These are phyloP conservation scores for Gila robusta DNA, from an alignment of 2,797 vertebrate species.

Conservation along the genomic window DNA sequence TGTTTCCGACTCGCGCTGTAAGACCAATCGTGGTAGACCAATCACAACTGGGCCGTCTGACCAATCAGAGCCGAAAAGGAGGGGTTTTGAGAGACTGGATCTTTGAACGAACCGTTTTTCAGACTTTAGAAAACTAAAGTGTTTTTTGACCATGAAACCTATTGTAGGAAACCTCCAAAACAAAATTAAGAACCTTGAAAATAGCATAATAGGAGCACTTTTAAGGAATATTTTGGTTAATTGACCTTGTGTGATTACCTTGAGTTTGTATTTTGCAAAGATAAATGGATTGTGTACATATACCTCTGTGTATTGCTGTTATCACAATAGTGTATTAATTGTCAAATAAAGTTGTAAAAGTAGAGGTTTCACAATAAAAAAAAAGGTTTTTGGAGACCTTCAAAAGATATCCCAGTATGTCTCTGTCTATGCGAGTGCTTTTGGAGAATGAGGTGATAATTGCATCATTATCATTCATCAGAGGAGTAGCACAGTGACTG, in stretches of 20 bases:
- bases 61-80: background rate
- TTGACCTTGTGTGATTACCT: background rate
- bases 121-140: background rate
- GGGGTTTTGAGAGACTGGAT: background rate
- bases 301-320: background rate
- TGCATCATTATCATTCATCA: conserved; percentile 50
- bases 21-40: background rate
- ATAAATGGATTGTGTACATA: background rate
- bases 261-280: background rate
- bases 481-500: conserved; percentile 12
- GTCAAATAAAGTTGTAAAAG: background rate
- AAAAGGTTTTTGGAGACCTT: background rate
- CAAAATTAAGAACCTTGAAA: background rate
- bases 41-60: background rate
- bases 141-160: background rate
- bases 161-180: background rate
- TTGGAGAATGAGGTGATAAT: conserved; percentile 34
- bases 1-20: background rate
- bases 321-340: background rate
- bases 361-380: background rate
- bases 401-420: background rate
- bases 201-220: background rate
- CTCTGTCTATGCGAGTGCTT: conserved; percentile 28
- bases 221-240: background rate
- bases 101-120: background rate